A percentile compares a stretch with the other conserved stretches of the same genome.
phyloP scores from a whole-genome alignment of 2,888 invertebrate genomes.

The Agrotis exclamationis region DNA sequence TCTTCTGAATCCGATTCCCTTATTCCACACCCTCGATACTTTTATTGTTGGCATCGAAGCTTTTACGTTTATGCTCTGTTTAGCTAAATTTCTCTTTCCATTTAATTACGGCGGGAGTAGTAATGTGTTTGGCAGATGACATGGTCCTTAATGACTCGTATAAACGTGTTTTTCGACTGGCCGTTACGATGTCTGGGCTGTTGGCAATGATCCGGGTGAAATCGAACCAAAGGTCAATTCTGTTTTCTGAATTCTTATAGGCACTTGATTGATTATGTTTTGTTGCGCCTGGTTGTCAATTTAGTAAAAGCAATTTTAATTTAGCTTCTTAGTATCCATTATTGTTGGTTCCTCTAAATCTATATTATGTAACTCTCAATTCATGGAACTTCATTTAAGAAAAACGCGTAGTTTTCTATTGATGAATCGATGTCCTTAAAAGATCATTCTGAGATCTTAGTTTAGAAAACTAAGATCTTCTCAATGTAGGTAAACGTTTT shows the following conservation, averaged over 20 bases:
- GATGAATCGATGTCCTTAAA: too few relatives aligned
- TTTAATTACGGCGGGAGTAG: slow-evolving; percentile 83
- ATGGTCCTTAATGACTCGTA: slow-evolving; percentile 76
- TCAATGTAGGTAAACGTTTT: neutral
- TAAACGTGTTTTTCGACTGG: slow-evolving; percentile 70
- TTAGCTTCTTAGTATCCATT: too few relatives aligned
- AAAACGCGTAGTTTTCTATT: too few relatives aligned
- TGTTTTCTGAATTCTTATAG: slow-evolving; percentile 22
- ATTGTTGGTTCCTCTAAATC: too few relatives aligned
- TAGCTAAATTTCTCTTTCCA: slow-evolving; percentile 86
- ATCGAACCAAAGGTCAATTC: slow-evolving; percentile 2
- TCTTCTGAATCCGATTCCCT: slow-evolving; percentile 71
- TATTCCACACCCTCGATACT: slow-evolving; percentile 73
- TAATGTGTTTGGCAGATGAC: slow-evolving; percentile 85
- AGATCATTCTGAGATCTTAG: too few relatives aligned
- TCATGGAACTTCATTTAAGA: neutral
- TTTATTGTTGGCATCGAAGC: slow-evolving; percentile 75
- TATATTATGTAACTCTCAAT: neutral
- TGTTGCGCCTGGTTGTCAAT: neutral
- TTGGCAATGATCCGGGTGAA: slow-evolving; percentile 33
- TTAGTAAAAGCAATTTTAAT: neutral
- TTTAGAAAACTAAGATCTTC: neutral
- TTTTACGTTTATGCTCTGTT: slow-evolving; percentile 89
- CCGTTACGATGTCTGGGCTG: slow-evolving; percentile 47
- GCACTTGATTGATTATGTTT: slow-evolving; percentile 41